phyloP scores from a whole-genome alignment of 2,888 invertebrate genomes.

The Ligdia adustata region DNA sequence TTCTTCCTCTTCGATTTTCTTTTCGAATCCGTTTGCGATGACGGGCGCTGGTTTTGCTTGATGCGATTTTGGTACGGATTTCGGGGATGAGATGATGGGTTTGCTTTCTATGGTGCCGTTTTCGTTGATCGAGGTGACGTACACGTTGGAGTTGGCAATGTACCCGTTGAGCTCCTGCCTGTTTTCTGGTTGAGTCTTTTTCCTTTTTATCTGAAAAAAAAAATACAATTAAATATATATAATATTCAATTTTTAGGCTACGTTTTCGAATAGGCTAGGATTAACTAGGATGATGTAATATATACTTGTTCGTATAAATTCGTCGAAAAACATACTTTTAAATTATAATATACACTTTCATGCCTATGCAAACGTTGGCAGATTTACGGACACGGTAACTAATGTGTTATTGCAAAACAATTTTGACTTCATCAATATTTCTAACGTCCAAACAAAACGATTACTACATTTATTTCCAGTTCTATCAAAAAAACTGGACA shows the following conservation, averaged over 20 bases:
- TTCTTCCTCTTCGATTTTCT: constrained; percentile 58
- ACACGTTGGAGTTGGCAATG: constrained; percentile 92
- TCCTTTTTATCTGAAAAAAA: constrained; percentile 87
- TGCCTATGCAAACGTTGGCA: too few species aligned
- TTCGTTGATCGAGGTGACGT: constrained; percentile 90
- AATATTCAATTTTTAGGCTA: too few species aligned
- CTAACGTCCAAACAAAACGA: constrained; percentile 9
- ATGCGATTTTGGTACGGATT: constrained; percentile 72
- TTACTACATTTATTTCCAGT: constrained; percentile 17
- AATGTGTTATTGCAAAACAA: constrained; percentile 18
- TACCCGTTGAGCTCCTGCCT: constrained; percentile 89
- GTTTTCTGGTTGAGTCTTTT: constrained; percentile 80
- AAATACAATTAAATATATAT: too few species aligned
- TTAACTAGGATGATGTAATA: too few species aligned
- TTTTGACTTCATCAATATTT: constrained; percentile 4
- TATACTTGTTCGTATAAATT: too few species aligned
- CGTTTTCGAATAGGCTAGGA: too few species aligned
- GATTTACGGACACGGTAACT: constrained; percentile 9
- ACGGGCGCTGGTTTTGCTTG: constrained; percentile 76
- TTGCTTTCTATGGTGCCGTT: constrained; percentile 78
- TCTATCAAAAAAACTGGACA: constrained; percentile 15
- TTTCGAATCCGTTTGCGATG: constrained; percentile 71
- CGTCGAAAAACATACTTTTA: too few species aligned
- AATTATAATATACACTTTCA: too few species aligned
- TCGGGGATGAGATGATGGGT: constrained; percentile 76